These are phyloP conservation scores for Cygnus buccinator DNA, from an alignment of 2,113 vertebrate genomes.

Conservation along the genomic window DNA sequence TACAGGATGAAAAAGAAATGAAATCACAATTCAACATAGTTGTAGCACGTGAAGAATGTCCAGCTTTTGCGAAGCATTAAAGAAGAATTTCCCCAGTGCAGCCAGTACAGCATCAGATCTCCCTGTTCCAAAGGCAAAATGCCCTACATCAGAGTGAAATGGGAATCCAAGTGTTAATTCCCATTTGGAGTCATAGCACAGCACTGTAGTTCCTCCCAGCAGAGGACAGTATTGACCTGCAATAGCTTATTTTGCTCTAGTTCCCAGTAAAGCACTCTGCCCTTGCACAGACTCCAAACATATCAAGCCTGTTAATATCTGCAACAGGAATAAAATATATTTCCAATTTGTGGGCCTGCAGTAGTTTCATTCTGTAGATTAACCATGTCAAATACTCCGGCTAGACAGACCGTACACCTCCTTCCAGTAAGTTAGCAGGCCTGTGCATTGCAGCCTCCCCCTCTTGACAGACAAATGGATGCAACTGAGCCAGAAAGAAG, in stretches of 20 bases:
- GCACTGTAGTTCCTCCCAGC: constrained; percentile 23
- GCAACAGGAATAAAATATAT: not conserved
- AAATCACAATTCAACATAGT: not conserved
- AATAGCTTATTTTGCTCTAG: not conserved
- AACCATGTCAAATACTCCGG: not conserved
- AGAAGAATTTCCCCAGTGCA: not conserved
- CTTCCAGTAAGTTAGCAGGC: not conserved
- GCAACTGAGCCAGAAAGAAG: not conserved
- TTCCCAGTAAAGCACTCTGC: not conserved
- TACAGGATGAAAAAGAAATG: not conserved
- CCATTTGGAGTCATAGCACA: not conserved
- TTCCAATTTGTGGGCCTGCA: not conserved
- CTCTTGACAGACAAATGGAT: not conserved
- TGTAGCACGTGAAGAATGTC: not conserved
- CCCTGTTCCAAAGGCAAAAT: not conserved
- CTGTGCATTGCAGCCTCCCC: not conserved
- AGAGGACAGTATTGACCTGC: constrained; percentile 39
- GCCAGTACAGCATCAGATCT: not conserved
- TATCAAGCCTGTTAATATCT: not conserved
- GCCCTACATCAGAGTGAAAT: not conserved
- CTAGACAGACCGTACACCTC: not conserved
- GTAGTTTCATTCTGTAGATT: not conserved
- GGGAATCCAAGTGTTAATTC: not conserved
- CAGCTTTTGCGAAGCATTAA: not conserved
- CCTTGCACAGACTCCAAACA: not conserved